Percentiles rank a stretch among this genome's conserved stretches.
phyloP scores from a whole-genome alignment of 2,888 invertebrate species.

The Tenthredo distinguenda region DNA sequence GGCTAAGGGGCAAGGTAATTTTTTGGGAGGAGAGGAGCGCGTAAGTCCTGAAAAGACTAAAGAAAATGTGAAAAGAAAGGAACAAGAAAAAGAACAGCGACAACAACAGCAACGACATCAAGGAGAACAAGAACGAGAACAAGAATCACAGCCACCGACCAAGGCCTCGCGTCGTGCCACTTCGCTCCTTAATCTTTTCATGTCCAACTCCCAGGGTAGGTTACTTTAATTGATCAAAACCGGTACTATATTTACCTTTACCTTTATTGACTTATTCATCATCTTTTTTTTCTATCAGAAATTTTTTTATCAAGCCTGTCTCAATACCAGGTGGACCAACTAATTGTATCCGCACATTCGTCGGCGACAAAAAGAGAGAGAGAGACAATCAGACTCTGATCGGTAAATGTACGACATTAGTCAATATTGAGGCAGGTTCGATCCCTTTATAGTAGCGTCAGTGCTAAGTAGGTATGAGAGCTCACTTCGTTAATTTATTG shows the following conservation, averaged over 20 bases:
- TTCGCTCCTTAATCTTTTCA: slow-evolving; percentile 96
- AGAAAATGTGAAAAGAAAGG: slow-evolving; percentile 69
- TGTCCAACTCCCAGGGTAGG: slow-evolving; percentile 96
- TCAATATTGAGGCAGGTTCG: slow-evolving; percentile 39
- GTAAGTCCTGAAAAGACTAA: slow-evolving; percentile 69
- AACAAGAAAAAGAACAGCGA: slow-evolving; percentile 66
- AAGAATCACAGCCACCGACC: slow-evolving; percentile 73
- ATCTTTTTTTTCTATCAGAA: background rate
- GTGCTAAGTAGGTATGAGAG: slow-evolving; percentile 33
- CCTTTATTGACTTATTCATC: background rate
- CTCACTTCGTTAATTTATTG: slow-evolving; percentile 17
- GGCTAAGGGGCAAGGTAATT: slow-evolving; percentile 73
- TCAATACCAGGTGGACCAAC: slow-evolving; percentile 16
- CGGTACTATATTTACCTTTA: slow-evolving; percentile 32
- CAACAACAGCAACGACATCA: slow-evolving; percentile 67
- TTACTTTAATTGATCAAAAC: slow-evolving; percentile 53
- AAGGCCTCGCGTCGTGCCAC: slow-evolving; percentile 95
- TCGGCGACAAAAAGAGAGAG: background rate
- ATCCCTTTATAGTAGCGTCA: background rate
- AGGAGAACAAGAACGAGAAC: slow-evolving; percentile 68
- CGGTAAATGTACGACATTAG: background rate
- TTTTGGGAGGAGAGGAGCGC: slow-evolving; percentile 71
- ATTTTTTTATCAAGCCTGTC: slow-evolving; percentile 33
- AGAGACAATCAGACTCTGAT: background rate
- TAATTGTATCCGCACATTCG: background rate